Percentiles rank a stretch among this genome's conserved stretches.
These are phyloP conservation scores for Cylindroiulus punctatus DNA, from an alignment of 2,888 invertebrate species.

Conservation along the genomic window DNA sequence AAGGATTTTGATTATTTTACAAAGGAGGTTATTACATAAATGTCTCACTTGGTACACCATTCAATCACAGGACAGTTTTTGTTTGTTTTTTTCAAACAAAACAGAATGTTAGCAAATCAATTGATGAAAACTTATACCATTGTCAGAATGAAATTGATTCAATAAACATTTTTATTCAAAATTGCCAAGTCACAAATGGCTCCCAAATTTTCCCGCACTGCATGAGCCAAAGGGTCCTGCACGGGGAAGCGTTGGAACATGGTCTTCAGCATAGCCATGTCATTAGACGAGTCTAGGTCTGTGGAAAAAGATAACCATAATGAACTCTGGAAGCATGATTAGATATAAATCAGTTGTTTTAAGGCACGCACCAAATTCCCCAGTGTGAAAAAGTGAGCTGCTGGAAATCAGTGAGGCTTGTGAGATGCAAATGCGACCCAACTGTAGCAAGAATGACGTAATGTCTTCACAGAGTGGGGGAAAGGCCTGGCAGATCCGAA, in stretches of 20 bases:
- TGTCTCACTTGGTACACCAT: no score
- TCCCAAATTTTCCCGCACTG: conserved; percentile 53
- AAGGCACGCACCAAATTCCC: not conserved
- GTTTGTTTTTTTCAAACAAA: not conserved
- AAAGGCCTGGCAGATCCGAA: conserved; percentile 88
- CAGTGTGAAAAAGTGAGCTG: conserved; percentile 14
- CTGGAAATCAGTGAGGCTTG: conserved; percentile 75
- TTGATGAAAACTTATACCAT: not conserved
- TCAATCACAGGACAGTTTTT: no score
- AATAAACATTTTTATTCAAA: conserved; percentile 58
- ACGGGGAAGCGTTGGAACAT: conserved; percentile 50
- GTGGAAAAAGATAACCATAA: not conserved
- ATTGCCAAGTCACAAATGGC: conserved; percentile 57
- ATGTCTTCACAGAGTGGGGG: conserved; percentile 92
- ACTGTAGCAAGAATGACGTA: conserved; percentile 82
- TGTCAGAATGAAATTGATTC: not conserved
- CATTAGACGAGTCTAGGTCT: not conserved
- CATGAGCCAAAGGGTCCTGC: conserved; percentile 52
- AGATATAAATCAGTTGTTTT: not conserved
- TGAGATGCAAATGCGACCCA: conserved; percentile 85
- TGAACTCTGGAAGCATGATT: not conserved
- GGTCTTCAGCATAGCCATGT: not conserved
- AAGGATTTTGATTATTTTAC: not conserved
- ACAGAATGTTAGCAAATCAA: not conserved
- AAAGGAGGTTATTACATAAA: not conserved